Evolutionary conservation across 2,797 vertebrate genomes (phyloP), one percentile per base, ranked within the genome.

Genomic region (Parambassis ranga): DNA sequence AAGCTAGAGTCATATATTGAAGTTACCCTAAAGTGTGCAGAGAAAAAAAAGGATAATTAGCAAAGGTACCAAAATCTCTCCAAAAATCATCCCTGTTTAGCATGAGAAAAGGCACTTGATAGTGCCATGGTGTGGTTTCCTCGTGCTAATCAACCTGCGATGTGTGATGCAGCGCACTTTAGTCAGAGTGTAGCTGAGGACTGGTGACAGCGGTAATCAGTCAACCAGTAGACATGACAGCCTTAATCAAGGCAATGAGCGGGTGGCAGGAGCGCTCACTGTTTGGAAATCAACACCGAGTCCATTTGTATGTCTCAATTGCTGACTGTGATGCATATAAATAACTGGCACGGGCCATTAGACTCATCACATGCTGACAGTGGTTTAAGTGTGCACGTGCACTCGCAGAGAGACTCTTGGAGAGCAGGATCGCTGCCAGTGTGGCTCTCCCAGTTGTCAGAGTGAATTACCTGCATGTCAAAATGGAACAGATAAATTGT

Each of bases 391-490:
- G 63, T 65, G 77, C 65, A 48, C n/a, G 10, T 26, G 16, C 57
- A 10, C 27, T 24, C 57, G 33, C 62, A 63, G 20, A n/a, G n/a
- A n/a, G n/a, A 37, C 4, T 1, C 28, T 57, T 7, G 0, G n/a
- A 49, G 38, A 58, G 59, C 13, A n/a, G 10, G 52, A 38, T 61
- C 50, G 43, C 41, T 53, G 48, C 3, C 10, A 63, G n/a, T n/a
- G n/a, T 24, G 23, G 48, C 63, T 74, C 75, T 55, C n/a, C 0
- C 22, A 62, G 58, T 62, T 85, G 85, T 89, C 84, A 75, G 76
- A 56, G 62, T 24, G 62, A 86, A 90, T 90, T 85, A 88, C 85
- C 84, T 84, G 71, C 78, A 50, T 64, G 81, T 90, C 85, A 82
- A 56, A 87, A 77, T 71, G 71, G 49, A 83, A 82, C 77, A 67